These are phyloP conservation scores for Himantopus leucocephalus DNA, from an alignment of 2,113 vertebrate species.

Conservation along the genomic window DNA sequence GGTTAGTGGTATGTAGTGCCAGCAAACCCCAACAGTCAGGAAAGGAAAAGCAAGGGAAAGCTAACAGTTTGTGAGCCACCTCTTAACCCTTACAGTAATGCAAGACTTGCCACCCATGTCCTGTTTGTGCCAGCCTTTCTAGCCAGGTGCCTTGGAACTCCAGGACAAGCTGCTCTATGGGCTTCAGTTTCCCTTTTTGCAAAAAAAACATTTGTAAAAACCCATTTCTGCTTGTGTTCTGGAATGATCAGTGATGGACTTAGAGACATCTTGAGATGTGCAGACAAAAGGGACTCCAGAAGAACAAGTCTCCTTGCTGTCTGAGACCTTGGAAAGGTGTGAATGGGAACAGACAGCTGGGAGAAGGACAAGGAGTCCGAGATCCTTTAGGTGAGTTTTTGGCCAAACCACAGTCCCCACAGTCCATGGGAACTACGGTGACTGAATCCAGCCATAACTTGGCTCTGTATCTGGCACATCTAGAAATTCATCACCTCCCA, in stretches of 20 bases:
- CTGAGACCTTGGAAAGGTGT: background rate
- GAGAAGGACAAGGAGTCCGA: background rate
- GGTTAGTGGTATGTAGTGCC: background rate
- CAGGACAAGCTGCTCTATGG: background rate
- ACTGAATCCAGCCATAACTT: background rate
- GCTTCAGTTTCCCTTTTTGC: background rate
- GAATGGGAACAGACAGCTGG: background rate
- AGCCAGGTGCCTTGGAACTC: background rate
- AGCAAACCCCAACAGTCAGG: background rate
- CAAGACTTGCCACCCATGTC: background rate
- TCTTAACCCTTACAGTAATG: background rate
- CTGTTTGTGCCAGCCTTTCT: background rate
- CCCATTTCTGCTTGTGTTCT: background rate
- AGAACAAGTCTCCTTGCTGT: background rate
- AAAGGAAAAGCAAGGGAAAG: background rate
- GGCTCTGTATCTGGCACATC: background rate
- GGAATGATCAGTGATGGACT: background rate
- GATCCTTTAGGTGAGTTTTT: background rate
- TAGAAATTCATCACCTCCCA: background rate
- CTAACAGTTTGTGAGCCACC: background rate
- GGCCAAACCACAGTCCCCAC: background rate
- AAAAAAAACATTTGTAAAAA: background rate
- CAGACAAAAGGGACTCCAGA: background rate
- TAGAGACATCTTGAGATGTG: background rate
- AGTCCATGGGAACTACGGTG: fast-evolving